Conservation (phyloP, 2,888 invertebrate species). For the Apamea crenata region DNA sequence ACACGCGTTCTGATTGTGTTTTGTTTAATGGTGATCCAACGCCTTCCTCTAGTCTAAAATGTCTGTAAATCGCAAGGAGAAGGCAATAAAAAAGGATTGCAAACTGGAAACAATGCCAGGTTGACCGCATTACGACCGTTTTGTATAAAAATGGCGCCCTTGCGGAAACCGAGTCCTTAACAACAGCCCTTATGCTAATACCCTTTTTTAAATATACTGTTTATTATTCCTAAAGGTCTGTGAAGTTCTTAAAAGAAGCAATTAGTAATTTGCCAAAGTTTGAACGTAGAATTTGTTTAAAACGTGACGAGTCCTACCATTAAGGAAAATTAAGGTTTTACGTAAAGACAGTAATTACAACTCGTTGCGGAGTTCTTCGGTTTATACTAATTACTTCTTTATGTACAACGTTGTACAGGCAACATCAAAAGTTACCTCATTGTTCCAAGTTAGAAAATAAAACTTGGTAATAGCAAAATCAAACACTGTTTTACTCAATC, state of each 20-base stretch:
- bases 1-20: not conserved
- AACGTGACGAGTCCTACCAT: conserved; percentile 36
- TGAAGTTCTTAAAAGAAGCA: conserved; percentile 39
- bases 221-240: conserved; percentile 45
- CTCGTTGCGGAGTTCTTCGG: conserved; percentile 15
- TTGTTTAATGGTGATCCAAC: not conserved
- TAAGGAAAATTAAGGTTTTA: conserved; percentile 46
- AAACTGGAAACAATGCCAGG: not conserved
- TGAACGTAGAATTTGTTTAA: conserved; percentile 38
- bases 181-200: conserved; percentile 15
- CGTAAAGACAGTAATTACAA: conserved; percentile 28
- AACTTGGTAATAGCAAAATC: not conserved
- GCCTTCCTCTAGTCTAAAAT: not conserved
- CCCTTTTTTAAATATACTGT: conserved; percentile 38
- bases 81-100: not conserved
- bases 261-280: conserved; percentile 43
- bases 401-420: not conserved
- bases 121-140: not conserved
- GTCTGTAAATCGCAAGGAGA: not conserved
- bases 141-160: not conserved
- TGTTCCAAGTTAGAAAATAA: not conserved
- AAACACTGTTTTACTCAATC: not conserved
- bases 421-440: not conserved
- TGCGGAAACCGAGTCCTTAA: not conserved
- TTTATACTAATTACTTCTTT: conserved; percentile 35